Conservation (phyloP, 2,888 invertebrate species). For the Drosophila cracens region DNA sequence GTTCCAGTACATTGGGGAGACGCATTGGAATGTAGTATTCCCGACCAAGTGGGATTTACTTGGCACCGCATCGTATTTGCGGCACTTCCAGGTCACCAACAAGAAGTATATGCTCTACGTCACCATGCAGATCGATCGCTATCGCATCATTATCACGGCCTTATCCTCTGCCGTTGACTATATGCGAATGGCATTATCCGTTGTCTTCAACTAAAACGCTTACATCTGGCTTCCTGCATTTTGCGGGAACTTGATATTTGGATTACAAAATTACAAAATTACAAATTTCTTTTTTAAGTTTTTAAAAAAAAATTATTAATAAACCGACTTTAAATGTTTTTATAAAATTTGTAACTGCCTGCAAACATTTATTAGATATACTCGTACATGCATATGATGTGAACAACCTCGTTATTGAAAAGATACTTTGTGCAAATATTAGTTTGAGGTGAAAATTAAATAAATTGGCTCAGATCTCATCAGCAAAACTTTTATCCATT, state of each 20-base stretch:
- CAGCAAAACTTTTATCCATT: neutral
- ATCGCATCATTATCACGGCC: slow-evolving; percentile 68
- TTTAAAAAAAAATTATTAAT: neutral
- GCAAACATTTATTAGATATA: neutral
- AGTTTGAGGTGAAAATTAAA: slow-evolving; percentile 4
- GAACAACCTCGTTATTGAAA: neutral
- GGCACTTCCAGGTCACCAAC: slow-evolving; percentile 62
- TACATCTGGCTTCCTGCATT: neutral
- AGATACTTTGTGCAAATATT: neutral
- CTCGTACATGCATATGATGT: no score
- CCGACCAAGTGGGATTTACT: slow-evolving; percentile 59
- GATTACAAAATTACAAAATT: slow-evolving; percentile 6
- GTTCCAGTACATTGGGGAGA: slow-evolving; percentile 68
- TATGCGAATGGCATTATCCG: slow-evolving; percentile 70
- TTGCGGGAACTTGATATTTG: neutral
- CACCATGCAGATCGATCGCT: slow-evolving; percentile 72
- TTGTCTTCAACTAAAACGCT: slow-evolving; percentile 49
- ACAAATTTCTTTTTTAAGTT: neutral
- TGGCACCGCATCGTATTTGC: slow-evolving; percentile 44
- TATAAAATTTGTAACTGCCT: neutral
- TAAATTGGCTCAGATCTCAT: slow-evolving; percentile 11
- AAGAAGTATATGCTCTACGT: slow-evolving; percentile 62
- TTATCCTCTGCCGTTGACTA: slow-evolving; percentile 79
- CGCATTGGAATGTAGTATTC: slow-evolving; percentile 48
- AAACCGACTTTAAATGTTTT: neutral